These are phyloP conservation scores for Plotosus lineatus DNA, from an alignment of 2,113 vertebrate genomes.

Conservation along the genomic window DNA sequence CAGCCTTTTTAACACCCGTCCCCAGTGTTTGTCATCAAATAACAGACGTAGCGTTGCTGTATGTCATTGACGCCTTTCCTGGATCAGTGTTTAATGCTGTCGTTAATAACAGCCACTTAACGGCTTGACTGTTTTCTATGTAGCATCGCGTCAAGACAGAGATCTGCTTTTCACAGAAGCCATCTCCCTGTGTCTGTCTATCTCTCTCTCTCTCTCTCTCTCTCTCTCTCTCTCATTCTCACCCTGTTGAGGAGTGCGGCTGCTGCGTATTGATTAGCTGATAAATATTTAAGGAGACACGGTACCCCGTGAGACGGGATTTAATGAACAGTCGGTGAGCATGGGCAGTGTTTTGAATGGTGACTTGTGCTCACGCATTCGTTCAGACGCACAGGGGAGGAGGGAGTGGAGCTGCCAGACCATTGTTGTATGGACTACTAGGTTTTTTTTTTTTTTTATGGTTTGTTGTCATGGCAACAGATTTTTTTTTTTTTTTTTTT, in stretches of 20 bases:
- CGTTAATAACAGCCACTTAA: background rate
- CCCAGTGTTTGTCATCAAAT: constrained; percentile 5
- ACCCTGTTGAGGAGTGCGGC: background rate
- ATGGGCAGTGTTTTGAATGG: background rate
- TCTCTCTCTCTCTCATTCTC: background rate
- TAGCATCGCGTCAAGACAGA: background rate
- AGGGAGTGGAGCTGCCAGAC: constrained; percentile 6
- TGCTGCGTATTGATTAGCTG: constrained; percentile 41
- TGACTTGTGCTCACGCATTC: constrained; percentile 7
- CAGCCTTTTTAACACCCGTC: constrained; percentile 5
- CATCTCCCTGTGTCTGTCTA: background rate
- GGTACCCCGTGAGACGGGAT: constrained; percentile 33
- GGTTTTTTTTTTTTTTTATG: constrained; percentile 9
- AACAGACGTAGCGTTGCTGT: constrained; percentile 25
- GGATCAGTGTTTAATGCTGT: background rate
- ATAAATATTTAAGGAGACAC: constrained; percentile 49
- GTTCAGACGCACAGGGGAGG: background rate
- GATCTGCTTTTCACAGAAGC: background rate
- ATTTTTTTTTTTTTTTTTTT: background rate
- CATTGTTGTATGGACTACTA: constrained; percentile 40
- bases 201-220: background rate
- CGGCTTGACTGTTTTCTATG: background rate
- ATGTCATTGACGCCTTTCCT: background rate
- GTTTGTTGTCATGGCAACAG: constrained; percentile 56
- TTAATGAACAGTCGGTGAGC: constrained; percentile 51